Conservation (phyloP, 2,888 invertebrate genomes). For the Hoplodrina ambigua region DNA sequence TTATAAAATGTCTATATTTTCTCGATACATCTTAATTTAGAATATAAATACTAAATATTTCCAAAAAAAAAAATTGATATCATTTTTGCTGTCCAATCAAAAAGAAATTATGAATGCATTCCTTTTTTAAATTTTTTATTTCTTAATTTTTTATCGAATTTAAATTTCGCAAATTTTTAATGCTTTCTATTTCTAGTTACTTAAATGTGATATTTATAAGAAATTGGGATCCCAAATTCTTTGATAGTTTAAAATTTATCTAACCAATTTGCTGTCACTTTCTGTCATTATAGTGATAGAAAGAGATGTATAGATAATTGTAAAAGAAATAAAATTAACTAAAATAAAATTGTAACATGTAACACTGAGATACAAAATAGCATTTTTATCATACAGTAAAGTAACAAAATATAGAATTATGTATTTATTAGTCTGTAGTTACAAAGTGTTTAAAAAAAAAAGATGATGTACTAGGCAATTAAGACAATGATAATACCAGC, state of each 20-base stretch:
- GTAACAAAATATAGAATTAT: slow-evolving; percentile 26
- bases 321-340: slow-evolving; percentile 2
- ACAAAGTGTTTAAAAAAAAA: slow-evolving; percentile 22
- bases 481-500: background rate
- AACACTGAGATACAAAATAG: slow-evolving; percentile 52
- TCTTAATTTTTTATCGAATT: slow-evolving; percentile 37
- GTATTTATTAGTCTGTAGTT: slow-evolving; percentile 53
- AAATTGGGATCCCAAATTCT: slow-evolving; percentile 46
- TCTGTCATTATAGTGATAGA: slow-evolving; percentile 35
- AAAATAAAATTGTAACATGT: slow-evolving; percentile 9
- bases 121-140: slow-evolving; percentile 41
- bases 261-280: slow-evolving; percentile 26
- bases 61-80: slow-evolving; percentile 16
- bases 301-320: slow-evolving; percentile 25
- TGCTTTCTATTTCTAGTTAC: slow-evolving; percentile 46
- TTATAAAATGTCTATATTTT: slow-evolving; percentile 2
- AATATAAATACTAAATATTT: slow-evolving; percentile 20
- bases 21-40: slow-evolving; percentile 11
- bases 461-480: slow-evolving; percentile 1
- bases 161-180: slow-evolving; percentile 39
- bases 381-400: slow-evolving; percentile 45
- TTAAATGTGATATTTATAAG: slow-evolving; percentile 56
- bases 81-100: slow-evolving; percentile 40
- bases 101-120: slow-evolving; percentile 57
- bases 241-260: slow-evolving; percentile 28